Conservation (phyloP, 1,140 invertebrate genomes). For the Elysia chlorotica region DNA sequence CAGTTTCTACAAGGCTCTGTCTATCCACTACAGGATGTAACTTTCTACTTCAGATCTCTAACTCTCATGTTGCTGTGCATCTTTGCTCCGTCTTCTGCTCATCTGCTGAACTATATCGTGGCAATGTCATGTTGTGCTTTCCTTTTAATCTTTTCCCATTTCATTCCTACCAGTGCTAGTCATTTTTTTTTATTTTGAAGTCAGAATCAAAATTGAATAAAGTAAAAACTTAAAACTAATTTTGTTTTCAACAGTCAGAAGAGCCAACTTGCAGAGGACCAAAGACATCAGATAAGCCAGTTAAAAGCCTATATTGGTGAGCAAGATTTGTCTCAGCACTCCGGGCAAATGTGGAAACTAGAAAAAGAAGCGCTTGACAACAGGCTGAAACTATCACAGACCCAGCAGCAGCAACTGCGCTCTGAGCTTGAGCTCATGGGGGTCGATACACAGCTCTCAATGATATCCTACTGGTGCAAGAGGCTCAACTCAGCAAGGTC, state of each 20-base stretch:
- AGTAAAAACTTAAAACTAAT: too few species aligned
- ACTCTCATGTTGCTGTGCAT: too few species aligned
- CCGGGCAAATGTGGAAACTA: conserved; percentile 41
- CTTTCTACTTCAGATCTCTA: too few species aligned
- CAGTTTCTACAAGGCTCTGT: too few species aligned
- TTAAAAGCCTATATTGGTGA: conserved; percentile 50
- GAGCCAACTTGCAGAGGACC: neutral
- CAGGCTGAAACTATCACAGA: conserved; percentile 35
- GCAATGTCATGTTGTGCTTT: too few species aligned
- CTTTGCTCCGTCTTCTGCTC: too few species aligned
- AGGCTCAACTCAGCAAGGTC: conserved; percentile 39
- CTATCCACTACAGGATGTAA: too few species aligned
- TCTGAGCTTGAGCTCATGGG: conserved; percentile 39
- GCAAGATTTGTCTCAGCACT: conserved; percentile 36
- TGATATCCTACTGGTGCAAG: conserved; percentile 41
- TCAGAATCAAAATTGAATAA: too few species aligned
- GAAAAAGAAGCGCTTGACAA: conserved; percentile 43
- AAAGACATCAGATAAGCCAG: conserved; percentile 31
- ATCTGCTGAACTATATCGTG: too few species aligned
- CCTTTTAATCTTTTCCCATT: too few species aligned
- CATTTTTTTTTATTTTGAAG: too few species aligned
- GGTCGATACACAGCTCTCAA: conserved; percentile 38
- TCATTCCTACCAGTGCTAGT: too few species aligned
- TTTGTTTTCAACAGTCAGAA: conserved; percentile 4
- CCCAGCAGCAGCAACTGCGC: conserved; percentile 34